These are phyloP conservation scores for Gymnocheta viridis DNA, from an alignment of 2,888 invertebrate genomes.

Conservation along the genomic window DNA sequence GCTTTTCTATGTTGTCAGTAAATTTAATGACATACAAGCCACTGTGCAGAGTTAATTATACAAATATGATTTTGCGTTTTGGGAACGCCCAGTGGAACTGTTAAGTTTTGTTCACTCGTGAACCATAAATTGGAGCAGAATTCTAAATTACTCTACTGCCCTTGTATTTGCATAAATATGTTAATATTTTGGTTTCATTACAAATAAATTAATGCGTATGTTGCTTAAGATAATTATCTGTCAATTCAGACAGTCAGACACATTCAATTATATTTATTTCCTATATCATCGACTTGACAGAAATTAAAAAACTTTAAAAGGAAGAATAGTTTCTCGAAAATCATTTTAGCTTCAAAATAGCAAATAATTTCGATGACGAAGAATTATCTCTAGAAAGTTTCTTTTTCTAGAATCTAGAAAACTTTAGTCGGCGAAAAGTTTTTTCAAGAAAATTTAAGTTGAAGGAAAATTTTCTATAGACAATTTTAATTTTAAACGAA, in stretches of 20 bases:
- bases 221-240: background rate
- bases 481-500: no score
- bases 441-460: no score
- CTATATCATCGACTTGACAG: no score
- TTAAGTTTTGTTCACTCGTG: background rate
- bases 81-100: background rate
- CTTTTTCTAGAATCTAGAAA: no score
- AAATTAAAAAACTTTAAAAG: no score
- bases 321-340: no score
- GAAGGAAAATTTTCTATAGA: no score
- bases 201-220: background rate
- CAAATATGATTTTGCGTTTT: conserved; percentile 34
- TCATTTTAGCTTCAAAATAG: no score
- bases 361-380: no score
- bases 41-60: conserved; percentile 28
- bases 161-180: background rate
- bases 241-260: background rate
- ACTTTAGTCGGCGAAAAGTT: no score
- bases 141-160: background rate
- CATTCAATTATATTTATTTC: background rate
- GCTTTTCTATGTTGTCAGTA: background rate
- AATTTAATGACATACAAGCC: background rate
- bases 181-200: background rate
- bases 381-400: no score
- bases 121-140: background rate